Conservation (phyloP, 2,888 invertebrate genomes). For the Drosophila differens region DNA sequence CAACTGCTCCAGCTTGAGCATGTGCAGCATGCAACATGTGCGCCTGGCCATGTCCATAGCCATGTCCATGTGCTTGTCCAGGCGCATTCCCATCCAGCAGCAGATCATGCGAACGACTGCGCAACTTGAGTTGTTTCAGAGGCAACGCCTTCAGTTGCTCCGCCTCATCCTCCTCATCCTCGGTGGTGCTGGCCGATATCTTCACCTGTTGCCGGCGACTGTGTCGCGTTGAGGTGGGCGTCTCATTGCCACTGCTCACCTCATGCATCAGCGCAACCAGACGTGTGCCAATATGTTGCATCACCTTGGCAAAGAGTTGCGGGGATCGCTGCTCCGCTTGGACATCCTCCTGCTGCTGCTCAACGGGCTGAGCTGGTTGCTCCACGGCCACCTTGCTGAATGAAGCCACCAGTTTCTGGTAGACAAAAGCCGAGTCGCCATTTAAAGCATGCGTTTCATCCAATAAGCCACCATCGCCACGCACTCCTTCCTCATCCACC, state of each 20-base stretch:
- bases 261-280: conserved; percentile 96
- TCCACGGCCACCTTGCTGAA: conserved; percentile 88
- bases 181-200: conserved; percentile 86
- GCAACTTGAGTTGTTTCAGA: conserved; percentile 65
- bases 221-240: conserved; percentile 87
- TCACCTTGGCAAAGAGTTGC: conserved; percentile 94
- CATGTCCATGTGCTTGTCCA: conserved; percentile 5
- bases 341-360: conserved; percentile 84
- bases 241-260: conserved; percentile 90
- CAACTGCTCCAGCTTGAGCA: conserved; percentile 23
- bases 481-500: conserved; percentile 87
- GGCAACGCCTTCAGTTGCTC: conserved; percentile 65
- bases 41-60: conserved; percentile 16
- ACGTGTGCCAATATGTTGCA: conserved; percentile 95
- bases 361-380: conserved; percentile 58
- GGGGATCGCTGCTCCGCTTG: conserved; percentile 90
- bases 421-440: conserved; percentile 94
- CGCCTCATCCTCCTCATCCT: conserved; percentile 85
- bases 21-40: conserved; percentile 20
- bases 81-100: conserved; percentile 87
- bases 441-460: conserved; percentile 86
- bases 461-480: conserved; percentile 86
- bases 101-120: conserved; percentile 94
- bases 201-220: conserved; percentile 87
- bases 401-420: conserved; percentile 93